Percentiles rank a stretch among this genome's conserved stretches.
Evolutionary conservation across 2,888 invertebrate genomes (phyloP).

Genomic region (Anoplius nigerrimus): DNA sequence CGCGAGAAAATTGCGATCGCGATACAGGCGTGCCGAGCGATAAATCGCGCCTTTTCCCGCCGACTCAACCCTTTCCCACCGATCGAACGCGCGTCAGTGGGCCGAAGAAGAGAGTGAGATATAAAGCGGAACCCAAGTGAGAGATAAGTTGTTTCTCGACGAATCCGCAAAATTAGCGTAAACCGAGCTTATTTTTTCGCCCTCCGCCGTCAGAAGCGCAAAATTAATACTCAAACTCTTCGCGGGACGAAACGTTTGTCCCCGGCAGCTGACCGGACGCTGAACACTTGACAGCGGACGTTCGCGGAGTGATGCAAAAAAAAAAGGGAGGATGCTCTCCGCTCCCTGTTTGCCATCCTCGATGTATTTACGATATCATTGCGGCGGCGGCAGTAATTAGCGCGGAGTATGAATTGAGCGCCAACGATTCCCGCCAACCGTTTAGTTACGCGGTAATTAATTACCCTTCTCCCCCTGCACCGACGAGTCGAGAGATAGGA

Average conservation of each 20-base stretch:
- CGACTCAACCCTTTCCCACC: not conserved
- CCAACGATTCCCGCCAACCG: constrained; percentile 10
- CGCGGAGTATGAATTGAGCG: constrained; percentile 12
- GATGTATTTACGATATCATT: not conserved
- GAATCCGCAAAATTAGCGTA: constrained; percentile 32
- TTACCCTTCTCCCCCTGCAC: too few relatives aligned
- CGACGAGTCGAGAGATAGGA: not conserved
- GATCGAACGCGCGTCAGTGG: too few relatives aligned
- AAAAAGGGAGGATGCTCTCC: not conserved
- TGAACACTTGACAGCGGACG: too few relatives aligned
- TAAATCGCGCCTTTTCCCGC: not conserved
- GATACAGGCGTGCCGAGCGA: too few relatives aligned
- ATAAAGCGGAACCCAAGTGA: not conserved
- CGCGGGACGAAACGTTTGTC: too few relatives aligned
- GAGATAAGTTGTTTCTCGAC: not conserved
- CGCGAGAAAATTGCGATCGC: too few relatives aligned
- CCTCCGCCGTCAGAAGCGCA: constrained; percentile 36
- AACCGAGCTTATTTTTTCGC: constrained; percentile 29
- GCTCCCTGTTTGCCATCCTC: not conserved
- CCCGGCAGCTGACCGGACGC: too few relatives aligned
- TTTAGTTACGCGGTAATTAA: constrained; percentile 22
- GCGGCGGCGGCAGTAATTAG: constrained; percentile 13
- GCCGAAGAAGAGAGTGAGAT: not conserved
- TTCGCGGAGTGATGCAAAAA: too few relatives aligned
- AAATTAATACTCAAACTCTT: constrained; percentile 49